Evolutionary conservation across 2,888 invertebrate species (phyloP), one percentile per base, ranked within the genome.

Genomic region (Tetramorium bicarinatum): DNA sequence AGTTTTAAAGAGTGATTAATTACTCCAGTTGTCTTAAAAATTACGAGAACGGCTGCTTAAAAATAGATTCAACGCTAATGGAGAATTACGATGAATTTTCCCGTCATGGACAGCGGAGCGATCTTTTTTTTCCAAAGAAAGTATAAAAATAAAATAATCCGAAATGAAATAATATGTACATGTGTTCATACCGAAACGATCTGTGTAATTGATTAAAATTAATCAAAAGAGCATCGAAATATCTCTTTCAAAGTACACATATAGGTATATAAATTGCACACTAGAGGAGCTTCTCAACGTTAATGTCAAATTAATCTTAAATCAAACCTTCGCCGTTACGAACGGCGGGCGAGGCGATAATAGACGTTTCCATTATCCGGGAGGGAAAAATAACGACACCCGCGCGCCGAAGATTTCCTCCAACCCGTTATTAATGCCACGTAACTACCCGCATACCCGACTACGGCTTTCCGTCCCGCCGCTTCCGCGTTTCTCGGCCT

Each of bases 391-490:
- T 69, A 79, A 69, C n/a, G 56, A 56, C 44, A 71, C n/a, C 11
- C 41, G 44, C 29, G 21, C 25, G 21, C 18, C 59, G 47, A 47
- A 59, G 47, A 49, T 80, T 49, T 59, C 47, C 21, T 44, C 34
- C 21, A 59, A 56, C 34, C 44, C 69, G 59, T 71, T 71, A 80
- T 80, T 71, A 80, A 71, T 47, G 71, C 59, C 59, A 38, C 49
- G 59, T 69, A 69, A 80, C 69, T 76, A 85, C 83, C 77, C 84
- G 82, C 82, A 87, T 85, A 85, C 81, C 83, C 87, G 77, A 74
- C 85, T 84, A 83, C 76, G 67, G 80, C 76, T 87, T 87, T 87
- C 83, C 88, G 41, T 87, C 81, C 81, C 15, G n/a, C 77, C n/a
- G n/a, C 21, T 72, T 83, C 77, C 77, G 75, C 83, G 80, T 75